Evolutionary conservation across 2,113 vertebrate genomes (phyloP).

Genomic region (Rhizomys pruinosus): DNA sequence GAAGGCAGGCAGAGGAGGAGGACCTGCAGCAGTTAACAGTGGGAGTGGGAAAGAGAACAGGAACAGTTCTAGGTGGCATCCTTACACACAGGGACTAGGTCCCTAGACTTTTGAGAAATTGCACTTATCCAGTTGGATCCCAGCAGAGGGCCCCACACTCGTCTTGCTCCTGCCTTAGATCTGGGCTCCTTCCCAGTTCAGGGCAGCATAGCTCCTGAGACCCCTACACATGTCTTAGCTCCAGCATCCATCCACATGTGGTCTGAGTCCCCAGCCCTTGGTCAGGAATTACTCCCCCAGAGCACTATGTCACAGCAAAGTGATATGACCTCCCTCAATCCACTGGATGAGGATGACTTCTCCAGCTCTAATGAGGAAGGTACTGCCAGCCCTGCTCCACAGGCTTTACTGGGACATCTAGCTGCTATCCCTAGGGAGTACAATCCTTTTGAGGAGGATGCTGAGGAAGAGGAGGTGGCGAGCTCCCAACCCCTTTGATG

Average conservation of each 20-base stretch:
- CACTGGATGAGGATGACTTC: conserved; percentile 91
- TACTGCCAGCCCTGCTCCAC: conserved; percentile 87
- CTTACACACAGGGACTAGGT: conserved; percentile 81
- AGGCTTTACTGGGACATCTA: conserved; percentile 79
- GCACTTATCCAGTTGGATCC: conserved; percentile 74
- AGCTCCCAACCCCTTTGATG: conserved; percentile 90
- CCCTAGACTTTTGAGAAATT: conserved; percentile 86
- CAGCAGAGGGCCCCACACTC: conserved; percentile 65
- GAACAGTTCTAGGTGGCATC: conserved; percentile 82
- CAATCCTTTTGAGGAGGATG: conserved; percentile 95
- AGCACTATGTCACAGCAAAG: conserved; percentile 77
- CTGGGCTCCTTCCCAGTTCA: conserved; percentile 76
- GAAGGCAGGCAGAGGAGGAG: conserved; percentile 92
- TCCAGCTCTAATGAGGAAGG: conserved; percentile 85
- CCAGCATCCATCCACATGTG: conserved; percentile 78
- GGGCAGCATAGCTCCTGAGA: conserved; percentile 67
- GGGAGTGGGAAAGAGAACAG: conserved; percentile 85
- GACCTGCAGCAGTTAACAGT: conserved; percentile 89
- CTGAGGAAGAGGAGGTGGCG: conserved; percentile 73
- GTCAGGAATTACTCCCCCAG: conserved; percentile 77
- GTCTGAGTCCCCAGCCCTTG: conserved; percentile 73
- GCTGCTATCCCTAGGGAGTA: conserved; percentile 88
- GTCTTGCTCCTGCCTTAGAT: conserved; percentile 77
- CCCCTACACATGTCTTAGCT: conserved; percentile 74
- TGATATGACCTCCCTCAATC: conserved; percentile 86